Evolutionary conservation across 2,113 vertebrate genomes (phyloP).

Genomic region (Poicephalus gulielmi): DNA sequence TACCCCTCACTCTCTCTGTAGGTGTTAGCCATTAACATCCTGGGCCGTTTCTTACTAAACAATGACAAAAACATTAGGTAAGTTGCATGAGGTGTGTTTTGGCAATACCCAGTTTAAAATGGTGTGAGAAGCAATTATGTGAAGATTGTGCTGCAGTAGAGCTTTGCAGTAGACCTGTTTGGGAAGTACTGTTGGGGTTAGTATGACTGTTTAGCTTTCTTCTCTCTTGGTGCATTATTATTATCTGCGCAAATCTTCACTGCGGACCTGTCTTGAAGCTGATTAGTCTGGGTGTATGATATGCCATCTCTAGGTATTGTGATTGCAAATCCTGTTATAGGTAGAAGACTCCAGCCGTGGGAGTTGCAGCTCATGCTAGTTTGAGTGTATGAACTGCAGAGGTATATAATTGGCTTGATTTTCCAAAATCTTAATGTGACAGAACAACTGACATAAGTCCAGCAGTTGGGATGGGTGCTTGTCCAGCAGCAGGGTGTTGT

Average conservation of each 20-base stretch:
- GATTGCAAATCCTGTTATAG: background rate
- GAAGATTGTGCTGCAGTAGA: background rate
- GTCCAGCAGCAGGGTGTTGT: background rate
- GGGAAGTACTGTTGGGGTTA: background rate
- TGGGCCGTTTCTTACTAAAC: constrained; percentile 97
- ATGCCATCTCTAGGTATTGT: background rate
- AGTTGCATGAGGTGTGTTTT: background rate
- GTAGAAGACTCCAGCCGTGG: background rate
- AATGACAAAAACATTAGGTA: constrained; percentile 99
- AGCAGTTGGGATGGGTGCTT: background rate
- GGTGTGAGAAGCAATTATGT: background rate
- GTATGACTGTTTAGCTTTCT: background rate
- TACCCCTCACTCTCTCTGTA: constrained; percentile 65
- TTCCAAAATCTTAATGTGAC: background rate
- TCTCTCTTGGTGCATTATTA: background rate
- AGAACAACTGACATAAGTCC: background rate
- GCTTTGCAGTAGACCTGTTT: background rate
- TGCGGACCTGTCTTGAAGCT: background rate
- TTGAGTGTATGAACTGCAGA: background rate
- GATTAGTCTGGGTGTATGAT: background rate
- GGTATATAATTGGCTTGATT: background rate
- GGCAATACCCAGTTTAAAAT: background rate
- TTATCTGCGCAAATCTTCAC: background rate
- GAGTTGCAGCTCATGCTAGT: background rate
- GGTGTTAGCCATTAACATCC: constrained; percentile 99